Conservation (phyloP, 2,113 vertebrate genomes). For the Motacilla alba region DNA sequence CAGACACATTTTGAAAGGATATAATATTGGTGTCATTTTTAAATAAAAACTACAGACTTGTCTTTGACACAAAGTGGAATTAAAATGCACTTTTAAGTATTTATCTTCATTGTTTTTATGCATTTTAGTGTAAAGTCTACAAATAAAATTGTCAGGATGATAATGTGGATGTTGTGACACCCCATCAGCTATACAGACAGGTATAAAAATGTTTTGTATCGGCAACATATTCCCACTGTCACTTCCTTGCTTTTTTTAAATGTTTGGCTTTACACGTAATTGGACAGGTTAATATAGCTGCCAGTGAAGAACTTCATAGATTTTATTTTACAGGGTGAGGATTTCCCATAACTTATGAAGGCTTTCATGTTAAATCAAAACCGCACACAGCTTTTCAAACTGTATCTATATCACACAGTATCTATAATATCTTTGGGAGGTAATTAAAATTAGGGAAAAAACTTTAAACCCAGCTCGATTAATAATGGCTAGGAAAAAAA, state of each 20-base stretch:
- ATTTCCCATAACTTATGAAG: not conserved
- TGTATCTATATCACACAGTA: not conserved
- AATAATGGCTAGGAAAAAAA: not conserved
- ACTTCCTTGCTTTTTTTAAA: not conserved
- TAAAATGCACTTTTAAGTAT: not conserved
- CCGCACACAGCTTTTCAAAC: not conserved
- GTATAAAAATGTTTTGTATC: not conserved
- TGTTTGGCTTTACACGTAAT: not conserved
- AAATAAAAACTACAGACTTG: not conserved
- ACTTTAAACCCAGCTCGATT: rapidly evolving
- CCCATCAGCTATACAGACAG: not conserved
- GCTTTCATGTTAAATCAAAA: not conserved
- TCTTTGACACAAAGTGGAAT: not conserved
- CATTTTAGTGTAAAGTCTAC: not conserved
- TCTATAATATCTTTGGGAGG: not conserved
- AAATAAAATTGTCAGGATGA: not conserved
- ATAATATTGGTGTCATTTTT: not conserved
- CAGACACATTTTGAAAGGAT: not conserved
- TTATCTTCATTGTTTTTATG: not conserved
- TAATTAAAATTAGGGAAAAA: not conserved
- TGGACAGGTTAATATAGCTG: not conserved
- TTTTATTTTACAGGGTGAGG: not conserved
- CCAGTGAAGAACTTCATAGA: not conserved
- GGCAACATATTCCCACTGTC: not conserved
- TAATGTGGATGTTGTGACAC: not conserved